Evolutionary conservation across 2,797 vertebrate species (phyloP).

Genomic region (Galago senegalensis): DNA sequence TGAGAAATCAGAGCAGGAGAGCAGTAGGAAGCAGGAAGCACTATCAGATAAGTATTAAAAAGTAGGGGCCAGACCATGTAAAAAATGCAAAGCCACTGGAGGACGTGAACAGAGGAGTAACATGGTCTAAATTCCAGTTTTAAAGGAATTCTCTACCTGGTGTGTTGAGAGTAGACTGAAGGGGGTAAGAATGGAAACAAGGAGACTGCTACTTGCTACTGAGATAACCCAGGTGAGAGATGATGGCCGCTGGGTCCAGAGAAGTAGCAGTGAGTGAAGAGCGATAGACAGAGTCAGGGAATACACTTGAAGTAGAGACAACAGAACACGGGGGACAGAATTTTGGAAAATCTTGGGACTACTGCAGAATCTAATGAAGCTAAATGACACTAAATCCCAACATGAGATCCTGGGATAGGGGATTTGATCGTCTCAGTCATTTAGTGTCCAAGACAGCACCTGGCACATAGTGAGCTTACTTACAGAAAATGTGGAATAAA

Average conservation of each 20-base stretch:
- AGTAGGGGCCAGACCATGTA: background rate
- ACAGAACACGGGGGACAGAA: background rate
- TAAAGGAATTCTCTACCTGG: background rate
- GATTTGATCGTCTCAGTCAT: slow-evolving; percentile 38
- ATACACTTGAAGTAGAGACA: background rate
- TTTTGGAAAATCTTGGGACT: slow-evolving; percentile 33
- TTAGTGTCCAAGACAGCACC: background rate
- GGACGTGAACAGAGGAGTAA: background rate
- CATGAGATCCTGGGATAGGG: background rate
- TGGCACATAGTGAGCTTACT: background rate
- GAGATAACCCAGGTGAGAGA: background rate
- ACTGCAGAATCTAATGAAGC: slow-evolving; percentile 28
- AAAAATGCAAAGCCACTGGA: slow-evolving; percentile 16
- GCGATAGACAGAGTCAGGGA: background rate
- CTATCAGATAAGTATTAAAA: background rate
- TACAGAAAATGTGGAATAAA: background rate
- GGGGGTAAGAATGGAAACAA: background rate
- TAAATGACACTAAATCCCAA: slow-evolving; percentile 21
- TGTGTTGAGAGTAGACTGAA: slow-evolving; percentile 8
- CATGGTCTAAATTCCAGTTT: slow-evolving; percentile 28
- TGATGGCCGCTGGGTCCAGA: background rate
- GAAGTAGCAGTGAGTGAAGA: background rate
- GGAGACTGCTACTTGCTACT: background rate
- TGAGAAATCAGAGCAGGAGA: background rate
- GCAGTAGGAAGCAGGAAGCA: background rate